Evolutionary conservation across 2,888 invertebrate species (phyloP).

Genomic region (Teinopalpus imperialis): DNA sequence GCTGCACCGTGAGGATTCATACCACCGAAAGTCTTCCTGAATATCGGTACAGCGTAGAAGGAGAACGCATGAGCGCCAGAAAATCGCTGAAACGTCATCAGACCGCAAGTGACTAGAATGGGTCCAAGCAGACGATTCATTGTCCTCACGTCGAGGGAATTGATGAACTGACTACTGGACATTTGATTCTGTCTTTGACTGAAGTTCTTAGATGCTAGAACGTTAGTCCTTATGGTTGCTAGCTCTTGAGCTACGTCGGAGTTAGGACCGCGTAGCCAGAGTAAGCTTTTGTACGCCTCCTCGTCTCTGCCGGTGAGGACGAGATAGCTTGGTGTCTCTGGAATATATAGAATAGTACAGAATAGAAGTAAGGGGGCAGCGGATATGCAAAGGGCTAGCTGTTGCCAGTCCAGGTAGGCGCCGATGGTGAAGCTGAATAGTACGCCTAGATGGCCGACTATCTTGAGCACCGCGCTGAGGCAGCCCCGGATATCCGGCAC

Average conservation of each 20-base stretch:
- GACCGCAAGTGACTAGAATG: conserved; percentile 89
- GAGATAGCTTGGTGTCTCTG: conserved; percentile 94
- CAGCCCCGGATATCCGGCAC: conserved; percentile 93
- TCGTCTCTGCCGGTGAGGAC: conserved; percentile 89
- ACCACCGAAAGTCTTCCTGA: conserved; percentile 90
- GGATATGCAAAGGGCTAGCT: conserved; percentile 90
- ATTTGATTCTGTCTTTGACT: conserved; percentile 73
- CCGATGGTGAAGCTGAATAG: conserved; percentile 92
- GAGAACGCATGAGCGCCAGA: conserved; percentile 92
- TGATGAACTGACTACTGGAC: conserved; percentile 66
- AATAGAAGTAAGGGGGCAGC: conserved; percentile 90
- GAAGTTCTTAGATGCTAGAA: conserved; percentile 79
- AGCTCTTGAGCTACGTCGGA: conserved; percentile 90
- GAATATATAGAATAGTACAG: conserved; percentile 88
- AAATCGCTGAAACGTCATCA: conserved; percentile 95
- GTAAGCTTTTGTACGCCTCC: conserved; percentile 84
- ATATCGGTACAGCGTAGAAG: conserved; percentile 93
- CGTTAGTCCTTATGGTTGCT: conserved; percentile 86
- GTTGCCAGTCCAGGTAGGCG: conserved; percentile 91
- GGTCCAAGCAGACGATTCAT: conserved; percentile 84
- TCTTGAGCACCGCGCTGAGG: conserved; percentile 92
- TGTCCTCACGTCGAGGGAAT: conserved; percentile 66
- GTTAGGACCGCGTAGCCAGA: conserved; percentile 91
- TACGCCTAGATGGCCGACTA: conserved; percentile 92
- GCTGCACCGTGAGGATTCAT: conserved; percentile 93